These are phyloP conservation scores for Poeciliopsis turneri DNA, from an alignment of 2,797 vertebrate species.

Conservation along the genomic window DNA sequence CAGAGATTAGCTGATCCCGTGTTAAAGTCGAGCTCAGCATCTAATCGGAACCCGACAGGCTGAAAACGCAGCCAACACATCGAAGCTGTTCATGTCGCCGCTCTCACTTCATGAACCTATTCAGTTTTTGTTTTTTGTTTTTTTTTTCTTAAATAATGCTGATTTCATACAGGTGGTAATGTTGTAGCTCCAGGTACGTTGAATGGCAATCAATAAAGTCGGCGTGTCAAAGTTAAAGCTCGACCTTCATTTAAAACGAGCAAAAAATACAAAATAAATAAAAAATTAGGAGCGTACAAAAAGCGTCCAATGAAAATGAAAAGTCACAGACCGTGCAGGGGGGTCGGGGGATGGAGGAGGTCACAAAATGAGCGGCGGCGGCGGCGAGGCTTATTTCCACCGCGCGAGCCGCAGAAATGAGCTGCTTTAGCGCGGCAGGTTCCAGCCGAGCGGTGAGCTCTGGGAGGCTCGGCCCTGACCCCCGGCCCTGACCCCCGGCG, in stretches of 20 bases:
- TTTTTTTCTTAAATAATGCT: not conserved
- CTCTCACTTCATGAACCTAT: not conserved
- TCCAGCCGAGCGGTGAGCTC: constrained; percentile 13
- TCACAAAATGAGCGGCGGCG: constrained; percentile 5
- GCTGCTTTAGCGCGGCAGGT: constrained; percentile 14
- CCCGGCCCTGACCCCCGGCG: constrained; percentile 34
- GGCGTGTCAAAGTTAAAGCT: not conserved
- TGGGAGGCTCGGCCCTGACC: constrained; percentile 31
- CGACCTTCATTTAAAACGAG: not conserved
- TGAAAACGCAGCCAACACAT: not conserved
- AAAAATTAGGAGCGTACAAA: not conserved
- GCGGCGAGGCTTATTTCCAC: constrained; percentile 1
- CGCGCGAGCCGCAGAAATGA: constrained; percentile 11
- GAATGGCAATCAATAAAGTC: not conserved
- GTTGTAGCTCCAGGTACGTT: not conserved
- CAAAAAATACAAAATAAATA: not conserved
- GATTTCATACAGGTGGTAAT: not conserved
- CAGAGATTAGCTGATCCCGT: not conserved
- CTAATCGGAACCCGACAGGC: not conserved
- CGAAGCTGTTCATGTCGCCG: not conserved
- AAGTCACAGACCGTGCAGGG: not conserved
- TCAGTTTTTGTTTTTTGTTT: not conserved
- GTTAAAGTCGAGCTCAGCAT: not conserved
- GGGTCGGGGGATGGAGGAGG: not conserved
- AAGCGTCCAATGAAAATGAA: constrained; percentile 5